phyloP scores from a whole-genome alignment of 2,113 vertebrate species.

The Laticauda colubrina region DNA sequence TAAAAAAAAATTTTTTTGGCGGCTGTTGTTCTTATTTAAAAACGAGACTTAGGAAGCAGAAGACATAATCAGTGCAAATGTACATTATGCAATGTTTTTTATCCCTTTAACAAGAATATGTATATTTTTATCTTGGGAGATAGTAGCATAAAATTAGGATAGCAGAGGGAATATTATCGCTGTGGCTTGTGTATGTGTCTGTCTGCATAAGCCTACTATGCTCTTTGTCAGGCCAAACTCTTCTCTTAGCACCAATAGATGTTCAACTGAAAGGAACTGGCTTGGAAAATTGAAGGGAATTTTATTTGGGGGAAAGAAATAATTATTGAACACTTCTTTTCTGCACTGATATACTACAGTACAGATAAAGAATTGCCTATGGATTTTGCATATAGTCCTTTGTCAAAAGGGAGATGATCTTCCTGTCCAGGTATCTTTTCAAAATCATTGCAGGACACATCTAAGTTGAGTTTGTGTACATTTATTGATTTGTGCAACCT shows the following conservation, averaged over 20 bases:
- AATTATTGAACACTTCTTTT: neutral
- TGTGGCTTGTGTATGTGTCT: neutral
- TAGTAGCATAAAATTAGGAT: conserved; percentile 45
- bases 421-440: neutral
- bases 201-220: neutral
- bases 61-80: conserved; percentile 51
- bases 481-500: neutral
- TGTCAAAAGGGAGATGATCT: neutral
- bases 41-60: conserved; percentile 52
- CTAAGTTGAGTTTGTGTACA: neutral
- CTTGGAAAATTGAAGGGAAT: neutral
- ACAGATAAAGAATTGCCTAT: neutral
- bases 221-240: neutral
- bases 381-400: neutral
- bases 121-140: conserved; percentile 55
- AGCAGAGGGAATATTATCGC: conserved; percentile 47
- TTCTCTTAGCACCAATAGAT: neutral
- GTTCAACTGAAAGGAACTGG: neutral
- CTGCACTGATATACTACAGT: neutral
- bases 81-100: conserved; percentile 46
- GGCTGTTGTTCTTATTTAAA: conserved; percentile 33
- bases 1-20: neutral
- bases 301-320: neutral
- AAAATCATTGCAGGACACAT: neutral
- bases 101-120: conserved; percentile 57